Conservation (phyloP, 2,113 vertebrate genomes). For the Tautogolabrus adspersus region DNA sequence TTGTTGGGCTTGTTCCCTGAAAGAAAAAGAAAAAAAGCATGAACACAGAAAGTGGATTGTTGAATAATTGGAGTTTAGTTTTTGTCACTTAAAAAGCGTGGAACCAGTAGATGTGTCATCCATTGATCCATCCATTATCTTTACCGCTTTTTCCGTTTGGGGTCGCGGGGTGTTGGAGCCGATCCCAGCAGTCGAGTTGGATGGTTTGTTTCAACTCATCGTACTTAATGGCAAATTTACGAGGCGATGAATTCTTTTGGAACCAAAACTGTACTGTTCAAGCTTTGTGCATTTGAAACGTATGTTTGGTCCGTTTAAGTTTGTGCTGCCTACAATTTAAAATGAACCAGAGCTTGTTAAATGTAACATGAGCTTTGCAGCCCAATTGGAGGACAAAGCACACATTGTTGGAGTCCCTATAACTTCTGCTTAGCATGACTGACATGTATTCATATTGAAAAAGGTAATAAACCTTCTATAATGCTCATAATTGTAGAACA, state of each 20-base stretch:
- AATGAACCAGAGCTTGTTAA: background rate
- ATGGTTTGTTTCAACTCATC: background rate
- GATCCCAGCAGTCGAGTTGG: too few species aligned
- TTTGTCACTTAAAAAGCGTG: background rate
- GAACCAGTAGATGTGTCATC: background rate
- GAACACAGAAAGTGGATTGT: too few species aligned
- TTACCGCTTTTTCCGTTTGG: too few species aligned
- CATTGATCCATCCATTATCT: too few species aligned
- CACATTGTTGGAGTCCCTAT: background rate
- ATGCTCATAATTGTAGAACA: too few species aligned
- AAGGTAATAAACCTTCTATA: too few species aligned
- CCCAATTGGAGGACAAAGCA: background rate
- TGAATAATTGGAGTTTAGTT: background rate
- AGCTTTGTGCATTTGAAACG: background rate
- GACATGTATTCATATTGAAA: too few species aligned
- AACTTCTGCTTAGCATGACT: background rate
- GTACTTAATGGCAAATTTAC: background rate
- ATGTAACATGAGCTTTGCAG: background rate
- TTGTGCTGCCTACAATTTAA: background rate
- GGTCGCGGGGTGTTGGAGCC: too few species aligned
- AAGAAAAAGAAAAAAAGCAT: too few species aligned
- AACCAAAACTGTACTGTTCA: background rate
- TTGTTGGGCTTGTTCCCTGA: constrained; percentile 36
- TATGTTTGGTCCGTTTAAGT: background rate
- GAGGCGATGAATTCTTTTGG: background rate